phyloP scores from a whole-genome alignment of 2,113 vertebrate species.

The Nerophis lumbriciformis region DNA sequence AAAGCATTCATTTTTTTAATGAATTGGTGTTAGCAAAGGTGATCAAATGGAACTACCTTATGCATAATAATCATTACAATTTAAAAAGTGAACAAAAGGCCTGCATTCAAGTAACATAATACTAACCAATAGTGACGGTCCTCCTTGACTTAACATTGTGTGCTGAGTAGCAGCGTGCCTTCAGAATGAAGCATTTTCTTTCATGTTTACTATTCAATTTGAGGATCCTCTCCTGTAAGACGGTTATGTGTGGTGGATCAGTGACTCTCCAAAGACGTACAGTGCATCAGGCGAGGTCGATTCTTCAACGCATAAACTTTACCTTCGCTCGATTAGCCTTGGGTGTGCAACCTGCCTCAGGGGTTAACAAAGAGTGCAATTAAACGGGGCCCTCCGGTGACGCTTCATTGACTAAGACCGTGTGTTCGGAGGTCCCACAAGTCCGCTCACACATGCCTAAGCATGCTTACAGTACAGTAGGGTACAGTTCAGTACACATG shows the following conservation, averaged over 20 bases:
- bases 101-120: too few relatives aligned
- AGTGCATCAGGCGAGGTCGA: not conserved
- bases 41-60: too few relatives aligned
- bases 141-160: too few relatives aligned
- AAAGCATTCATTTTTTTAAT: too few relatives aligned
- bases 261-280: not conserved
- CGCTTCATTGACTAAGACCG: conserved; percentile 11
- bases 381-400: not conserved
- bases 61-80: too few relatives aligned
- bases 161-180: not conserved
- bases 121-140: not conserved
- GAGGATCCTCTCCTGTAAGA: not conserved
- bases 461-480: not conserved
- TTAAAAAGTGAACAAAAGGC: too few relatives aligned
- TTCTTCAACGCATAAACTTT: conserved; percentile 4
- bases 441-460: not conserved
- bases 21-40: too few relatives aligned
- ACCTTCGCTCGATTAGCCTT: conserved; percentile 12
- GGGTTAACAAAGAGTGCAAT: conserved; percentile 15
- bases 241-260: not conserved
- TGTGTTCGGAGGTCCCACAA: conserved; percentile 4
- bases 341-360: conserved; percentile 7
- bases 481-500: not conserved
- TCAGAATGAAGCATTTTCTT: not conserved
- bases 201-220: not conserved